Conservation (phyloP, 2,888 invertebrate species). For the Euproctis similis region DNA sequence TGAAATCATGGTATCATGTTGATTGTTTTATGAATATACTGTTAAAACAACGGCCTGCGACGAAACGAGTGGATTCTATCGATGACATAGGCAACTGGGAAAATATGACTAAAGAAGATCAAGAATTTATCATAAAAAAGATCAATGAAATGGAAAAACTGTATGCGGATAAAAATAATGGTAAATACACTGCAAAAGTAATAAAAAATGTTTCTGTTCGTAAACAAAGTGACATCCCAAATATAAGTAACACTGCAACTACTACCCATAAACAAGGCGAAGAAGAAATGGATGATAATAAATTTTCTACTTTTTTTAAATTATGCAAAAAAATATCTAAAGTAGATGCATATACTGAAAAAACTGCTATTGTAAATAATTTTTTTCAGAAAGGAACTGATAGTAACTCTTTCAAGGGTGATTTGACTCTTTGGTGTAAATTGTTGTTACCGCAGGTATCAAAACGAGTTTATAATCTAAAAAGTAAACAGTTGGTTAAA, state of each 20-base stretch:
- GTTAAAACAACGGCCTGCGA: slow-evolving; percentile 84
- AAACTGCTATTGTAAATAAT: slow-evolving; percentile 82
- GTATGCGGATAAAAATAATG: slow-evolving; percentile 67
- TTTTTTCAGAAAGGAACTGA: slow-evolving; percentile 79
- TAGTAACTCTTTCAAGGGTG: slow-evolving; percentile 82
- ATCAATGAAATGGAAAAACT: slow-evolving; percentile 78
- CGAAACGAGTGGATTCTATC: slow-evolving; percentile 86
- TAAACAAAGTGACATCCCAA: slow-evolving; percentile 8
- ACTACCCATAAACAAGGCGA: slow-evolving; percentile 12
- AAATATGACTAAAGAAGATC: slow-evolving; percentile 79
- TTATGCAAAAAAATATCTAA: slow-evolving; percentile 86
- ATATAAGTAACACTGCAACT: slow-evolving; percentile 5
- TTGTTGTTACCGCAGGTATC: slow-evolving; percentile 87
- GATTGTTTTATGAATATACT: slow-evolving; percentile 88
- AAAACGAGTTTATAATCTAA: slow-evolving; percentile 92
- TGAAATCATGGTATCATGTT: slow-evolving; percentile 91
- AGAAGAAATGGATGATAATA: slow-evolving; percentile 75
- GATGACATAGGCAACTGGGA: slow-evolving; percentile 88
- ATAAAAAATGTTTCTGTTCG: slow-evolving; percentile 46
- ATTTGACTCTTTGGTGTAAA: slow-evolving; percentile 86
- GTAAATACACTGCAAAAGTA: slow-evolving; percentile 59
- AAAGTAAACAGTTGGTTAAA: slow-evolving; percentile 93
- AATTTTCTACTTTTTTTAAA: slow-evolving; percentile 84
- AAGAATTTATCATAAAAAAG: slow-evolving; percentile 77
- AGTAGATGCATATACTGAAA: slow-evolving; percentile 86